These are phyloP conservation scores for Sylvia borin DNA, from an alignment of 2,797 vertebrate genomes.

Conservation along the genomic window DNA sequence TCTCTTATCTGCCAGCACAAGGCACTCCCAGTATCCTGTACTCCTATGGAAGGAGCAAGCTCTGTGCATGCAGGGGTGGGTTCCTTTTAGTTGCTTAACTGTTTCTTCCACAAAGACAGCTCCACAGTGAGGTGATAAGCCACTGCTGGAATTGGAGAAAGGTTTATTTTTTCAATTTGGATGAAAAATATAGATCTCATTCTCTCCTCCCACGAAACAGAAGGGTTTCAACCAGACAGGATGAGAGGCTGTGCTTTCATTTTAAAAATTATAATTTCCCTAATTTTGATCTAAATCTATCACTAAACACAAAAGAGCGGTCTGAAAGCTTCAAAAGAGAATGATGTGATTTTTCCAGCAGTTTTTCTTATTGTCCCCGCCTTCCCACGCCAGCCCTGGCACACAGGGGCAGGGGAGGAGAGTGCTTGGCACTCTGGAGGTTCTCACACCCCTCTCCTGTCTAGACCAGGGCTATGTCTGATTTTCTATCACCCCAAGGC, in stretches of 20 bases:
- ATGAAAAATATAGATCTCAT: neutral
- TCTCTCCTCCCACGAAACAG: neutral
- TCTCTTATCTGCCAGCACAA: slow-evolving; percentile 31
- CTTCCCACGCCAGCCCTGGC: slow-evolving; percentile 48
- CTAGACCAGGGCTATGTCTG: slow-evolving; percentile 59
- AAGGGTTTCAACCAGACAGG: neutral
- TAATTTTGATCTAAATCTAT: slow-evolving; percentile 49
- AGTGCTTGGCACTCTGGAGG: slow-evolving; percentile 20
- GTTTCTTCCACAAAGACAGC: neutral
- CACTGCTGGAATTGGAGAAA: neutral
- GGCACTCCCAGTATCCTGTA: slow-evolving; percentile 38
- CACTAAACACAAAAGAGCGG: slow-evolving; percentile 7
- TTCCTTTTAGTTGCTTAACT: neutral
- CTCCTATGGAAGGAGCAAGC: neutral
- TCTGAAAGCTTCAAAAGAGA: slow-evolving; percentile 43
- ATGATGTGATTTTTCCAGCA: neutral
- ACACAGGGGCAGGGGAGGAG: slow-evolving; percentile 7
- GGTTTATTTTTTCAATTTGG: neutral
- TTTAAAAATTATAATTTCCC: slow-evolving; percentile 17
- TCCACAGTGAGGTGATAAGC: neutral
- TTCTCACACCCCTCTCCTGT: slow-evolving; percentile 64
- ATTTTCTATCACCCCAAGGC: slow-evolving; percentile 54
- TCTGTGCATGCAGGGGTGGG: neutral
- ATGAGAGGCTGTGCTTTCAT: neutral
- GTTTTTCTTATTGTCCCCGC: slow-evolving; percentile 44